Conservation (phyloP, 2,113 vertebrate species). For the Origma solitaria region DNA sequence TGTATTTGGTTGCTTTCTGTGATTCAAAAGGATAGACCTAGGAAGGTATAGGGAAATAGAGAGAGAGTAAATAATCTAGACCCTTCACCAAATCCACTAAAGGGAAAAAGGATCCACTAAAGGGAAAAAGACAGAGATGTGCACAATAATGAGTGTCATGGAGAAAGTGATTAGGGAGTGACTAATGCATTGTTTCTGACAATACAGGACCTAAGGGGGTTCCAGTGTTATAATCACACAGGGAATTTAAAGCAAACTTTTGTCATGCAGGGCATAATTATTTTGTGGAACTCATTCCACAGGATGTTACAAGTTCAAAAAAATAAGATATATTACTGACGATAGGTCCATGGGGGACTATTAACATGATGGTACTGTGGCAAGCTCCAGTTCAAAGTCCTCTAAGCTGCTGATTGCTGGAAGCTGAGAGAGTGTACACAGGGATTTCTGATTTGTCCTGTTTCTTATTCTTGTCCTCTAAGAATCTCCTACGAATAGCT, state of each 20-base stretch:
- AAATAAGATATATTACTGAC: neutral
- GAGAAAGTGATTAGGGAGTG: constrained; percentile 44
- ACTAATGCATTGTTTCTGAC: constrained; percentile 51
- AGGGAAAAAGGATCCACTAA: neutral
- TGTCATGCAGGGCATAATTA: constrained; percentile 56
- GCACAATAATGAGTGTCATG: constrained; percentile 19
- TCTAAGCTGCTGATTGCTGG: constrained; percentile 38
- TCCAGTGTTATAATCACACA: neutral
- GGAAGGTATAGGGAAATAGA: neutral
- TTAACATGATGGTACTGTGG: constrained; percentile 20
- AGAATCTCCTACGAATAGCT: neutral
- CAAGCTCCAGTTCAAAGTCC: neutral
- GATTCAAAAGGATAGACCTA: neutral
- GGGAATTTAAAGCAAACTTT: constrained; percentile 52
- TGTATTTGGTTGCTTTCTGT: neutral
- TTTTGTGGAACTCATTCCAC: constrained; percentile 32
- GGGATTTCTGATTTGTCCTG: neutral
- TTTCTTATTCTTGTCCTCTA: neutral
- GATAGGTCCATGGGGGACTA: constrained; percentile 49
- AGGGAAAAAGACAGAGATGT: neutral
- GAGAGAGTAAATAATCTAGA: neutral
- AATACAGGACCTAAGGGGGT: constrained; percentile 43
- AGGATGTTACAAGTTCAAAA: constrained; percentile 25
- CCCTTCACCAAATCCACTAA: constrained; percentile 7
- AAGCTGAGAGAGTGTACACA: neutral